Conservation (phyloP, 2,797 vertebrate genomes). For the Gallinago solitaria region DNA sequence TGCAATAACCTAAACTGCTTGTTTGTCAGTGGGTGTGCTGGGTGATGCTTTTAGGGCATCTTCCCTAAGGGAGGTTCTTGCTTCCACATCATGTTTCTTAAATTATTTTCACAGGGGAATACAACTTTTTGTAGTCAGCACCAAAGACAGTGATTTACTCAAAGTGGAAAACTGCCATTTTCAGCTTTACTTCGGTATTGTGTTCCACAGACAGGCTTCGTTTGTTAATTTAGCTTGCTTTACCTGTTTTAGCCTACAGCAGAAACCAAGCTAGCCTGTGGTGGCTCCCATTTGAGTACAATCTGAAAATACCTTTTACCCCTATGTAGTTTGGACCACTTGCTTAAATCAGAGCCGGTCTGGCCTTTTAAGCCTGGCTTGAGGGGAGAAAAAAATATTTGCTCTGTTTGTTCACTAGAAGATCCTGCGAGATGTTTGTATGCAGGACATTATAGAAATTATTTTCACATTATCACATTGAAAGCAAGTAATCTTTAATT, state of each 20-base stretch:
- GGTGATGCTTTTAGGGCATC: not conserved
- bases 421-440: not conserved
- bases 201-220: not conserved
- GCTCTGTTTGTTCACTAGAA: not conserved
- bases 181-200: not conserved
- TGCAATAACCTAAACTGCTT: not conserved
- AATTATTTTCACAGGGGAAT: not conserved
- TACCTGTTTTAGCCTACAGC: not conserved
- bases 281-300: not conserved
- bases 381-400: not conserved
- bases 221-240: not conserved
- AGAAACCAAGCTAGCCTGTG: not conserved
- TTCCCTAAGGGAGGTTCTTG: not conserved
- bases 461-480: not conserved
- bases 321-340: not conserved
- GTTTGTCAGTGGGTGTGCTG: not conserved
- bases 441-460: not conserved
- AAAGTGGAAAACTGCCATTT: not conserved
- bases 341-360: not conserved
- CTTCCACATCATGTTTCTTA: not conserved
- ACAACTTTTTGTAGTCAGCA: not conserved
- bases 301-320: not conserved
- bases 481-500: slow-evolving; percentile 41
- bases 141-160: not conserved
- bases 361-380: not conserved